phyloP scores from a whole-genome alignment of 37 sponge, comb jelly and placozoan genomes.

The Aphrocallistes beatrix region DNA sequence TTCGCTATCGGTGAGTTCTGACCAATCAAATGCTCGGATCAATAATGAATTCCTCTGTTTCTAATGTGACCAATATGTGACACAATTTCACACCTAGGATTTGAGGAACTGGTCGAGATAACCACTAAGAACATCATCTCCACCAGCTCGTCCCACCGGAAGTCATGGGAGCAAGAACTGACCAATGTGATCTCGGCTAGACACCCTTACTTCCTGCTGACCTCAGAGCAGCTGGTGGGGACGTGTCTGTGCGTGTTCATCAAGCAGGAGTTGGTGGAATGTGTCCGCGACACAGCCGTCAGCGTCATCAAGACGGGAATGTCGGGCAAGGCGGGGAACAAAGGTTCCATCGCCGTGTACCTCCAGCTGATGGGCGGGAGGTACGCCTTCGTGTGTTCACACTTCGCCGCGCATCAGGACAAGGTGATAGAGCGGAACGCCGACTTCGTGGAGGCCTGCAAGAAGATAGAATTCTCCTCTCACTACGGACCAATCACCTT shows the following conservation, averaged over 20 bases:
- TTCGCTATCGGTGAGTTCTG: constrained; percentile 52
- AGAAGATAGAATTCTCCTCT: constrained; percentile 50
- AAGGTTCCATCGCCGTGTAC: constrained; percentile 74
- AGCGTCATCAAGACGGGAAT: constrained; percentile 89
- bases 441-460: constrained; percentile 72
- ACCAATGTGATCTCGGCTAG: constrained; percentile 64
- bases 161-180: constrained; percentile 81
- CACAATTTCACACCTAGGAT: constrained; percentile 26
- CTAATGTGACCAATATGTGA: background rate
- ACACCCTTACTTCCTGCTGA: constrained; percentile 60
- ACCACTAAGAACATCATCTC: constrained; percentile 82
- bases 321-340: constrained; percentile 90
- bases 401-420: constrained; percentile 92
- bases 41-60: background rate
- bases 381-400: constrained; percentile 88
- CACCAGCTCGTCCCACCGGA: constrained; percentile 71
- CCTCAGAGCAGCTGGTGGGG: constrained; percentile 92
- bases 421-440: constrained; percentile 73
- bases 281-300: constrained; percentile 65
- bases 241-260: constrained; percentile 91
- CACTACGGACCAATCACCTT: constrained; percentile 21
- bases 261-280: constrained; percentile 58
- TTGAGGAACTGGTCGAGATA: constrained; percentile 89
- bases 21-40: no score
- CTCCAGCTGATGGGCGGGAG: background rate